Percentiles rank a stretch among this genome's conserved stretches.
Conservation (phyloP, 2,113 vertebrate genomes). For the Pithys albifrons region DNA sequence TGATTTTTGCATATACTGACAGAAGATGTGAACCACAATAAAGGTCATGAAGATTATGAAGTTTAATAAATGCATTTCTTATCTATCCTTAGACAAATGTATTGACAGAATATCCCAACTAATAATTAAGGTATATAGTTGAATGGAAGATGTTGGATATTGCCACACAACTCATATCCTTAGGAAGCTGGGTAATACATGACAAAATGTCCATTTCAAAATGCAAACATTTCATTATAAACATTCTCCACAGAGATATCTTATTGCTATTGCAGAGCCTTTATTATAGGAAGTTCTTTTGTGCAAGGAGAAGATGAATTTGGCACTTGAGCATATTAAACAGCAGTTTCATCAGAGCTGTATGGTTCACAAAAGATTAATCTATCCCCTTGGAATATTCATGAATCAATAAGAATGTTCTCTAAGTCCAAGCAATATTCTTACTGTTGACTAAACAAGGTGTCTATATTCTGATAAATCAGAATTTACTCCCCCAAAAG, state of each 20-base stretch:
- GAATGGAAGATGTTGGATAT: background rate
- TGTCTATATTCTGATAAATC: slow-evolving; percentile 43
- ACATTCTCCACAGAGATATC: slow-evolving; percentile 40
- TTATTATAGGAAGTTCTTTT: slow-evolving; percentile 65
- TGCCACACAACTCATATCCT: background rate
- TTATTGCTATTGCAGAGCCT: slow-evolving; percentile 53
- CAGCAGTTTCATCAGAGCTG: slow-evolving; percentile 55
- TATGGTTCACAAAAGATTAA: slow-evolving; percentile 65
- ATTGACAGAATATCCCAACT: background rate
- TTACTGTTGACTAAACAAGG: slow-evolving; percentile 48
- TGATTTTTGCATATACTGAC: background rate
- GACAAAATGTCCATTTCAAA: slow-evolving; percentile 26
- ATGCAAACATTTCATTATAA: slow-evolving; percentile 47
- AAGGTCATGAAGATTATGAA: background rate
- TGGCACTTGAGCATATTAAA: slow-evolving; percentile 65
- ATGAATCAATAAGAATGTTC: slow-evolving; percentile 71
- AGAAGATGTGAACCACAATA: background rate
- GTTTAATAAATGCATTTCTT: background rate
- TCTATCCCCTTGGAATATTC: slow-evolving; percentile 68
- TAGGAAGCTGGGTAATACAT: background rate
- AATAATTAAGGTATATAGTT: background rate
- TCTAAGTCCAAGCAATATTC: slow-evolving; percentile 53
- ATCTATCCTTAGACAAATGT: background rate
- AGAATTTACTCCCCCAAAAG: background rate
- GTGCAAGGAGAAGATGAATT: slow-evolving; percentile 60